Percentiles rank a stretch among this genome's conserved stretches.
phyloP scores from a whole-genome alignment of 2,888 invertebrate species.

The Seladonia tumulorum region DNA sequence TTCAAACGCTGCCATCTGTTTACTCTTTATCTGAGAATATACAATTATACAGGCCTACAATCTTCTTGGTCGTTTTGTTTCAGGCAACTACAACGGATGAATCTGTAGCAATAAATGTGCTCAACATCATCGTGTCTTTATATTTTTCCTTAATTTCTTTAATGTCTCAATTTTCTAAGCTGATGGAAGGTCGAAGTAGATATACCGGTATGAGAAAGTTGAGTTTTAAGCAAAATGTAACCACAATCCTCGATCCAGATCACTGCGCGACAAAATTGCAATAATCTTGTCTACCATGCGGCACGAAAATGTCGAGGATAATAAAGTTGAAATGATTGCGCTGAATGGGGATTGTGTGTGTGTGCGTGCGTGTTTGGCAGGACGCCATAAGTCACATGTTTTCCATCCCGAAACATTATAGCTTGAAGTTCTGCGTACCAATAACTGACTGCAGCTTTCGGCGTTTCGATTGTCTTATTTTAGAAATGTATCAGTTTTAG shows the following conservation, averaged over 20 bases:
- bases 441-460: background rate
- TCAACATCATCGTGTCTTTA: background rate
- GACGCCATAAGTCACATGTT: background rate
- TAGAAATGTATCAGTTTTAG: background rate
- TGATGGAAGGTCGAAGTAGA: background rate
- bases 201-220: background rate
- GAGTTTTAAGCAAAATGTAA: background rate
- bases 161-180: background rate
- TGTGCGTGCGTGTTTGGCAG: background rate
- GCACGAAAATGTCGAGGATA: background rate
- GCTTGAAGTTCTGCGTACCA: background rate
- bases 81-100: background rate
- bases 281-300: background rate
- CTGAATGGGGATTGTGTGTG: background rate
- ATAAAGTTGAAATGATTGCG: conserved; percentile 2
- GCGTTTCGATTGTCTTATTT: background rate
- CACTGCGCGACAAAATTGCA: conserved; percentile 7
- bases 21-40: background rate
- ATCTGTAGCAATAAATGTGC: background rate
- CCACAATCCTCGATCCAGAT: background rate
- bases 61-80: background rate
- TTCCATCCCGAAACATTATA: background rate
- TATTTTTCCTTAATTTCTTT: background rate
- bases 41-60: background rate
- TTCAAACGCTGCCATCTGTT: no score